Conservation (phyloP, 2,888 invertebrate genomes). For the Subacronicta megacephala region DNA sequence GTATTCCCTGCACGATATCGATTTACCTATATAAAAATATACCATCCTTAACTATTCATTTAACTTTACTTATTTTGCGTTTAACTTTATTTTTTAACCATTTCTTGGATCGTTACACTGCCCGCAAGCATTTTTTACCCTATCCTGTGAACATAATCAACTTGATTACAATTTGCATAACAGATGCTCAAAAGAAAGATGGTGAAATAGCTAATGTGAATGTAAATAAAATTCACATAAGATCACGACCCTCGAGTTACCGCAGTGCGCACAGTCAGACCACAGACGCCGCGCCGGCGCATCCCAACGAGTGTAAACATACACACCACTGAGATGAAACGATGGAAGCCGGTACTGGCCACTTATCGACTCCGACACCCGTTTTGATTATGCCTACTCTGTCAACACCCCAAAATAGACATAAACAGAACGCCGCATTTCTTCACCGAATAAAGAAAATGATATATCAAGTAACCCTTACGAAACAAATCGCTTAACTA, state of each 20-base stretch:
- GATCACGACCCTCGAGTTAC: slow-evolving; percentile 66
- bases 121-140: background rate
- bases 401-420: slow-evolving; percentile 86
- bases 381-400: slow-evolving; percentile 81
- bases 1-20: no score
- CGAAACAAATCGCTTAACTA: no score
- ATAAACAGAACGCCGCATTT: slow-evolving; percentile 65
- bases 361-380: slow-evolving; percentile 85
- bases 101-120: no score
- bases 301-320: slow-evolving; percentile 75
- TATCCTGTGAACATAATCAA: background rate
- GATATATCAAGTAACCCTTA: no score
- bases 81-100: no score
- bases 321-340: slow-evolving; percentile 70
- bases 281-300: slow-evolving; percentile 55
- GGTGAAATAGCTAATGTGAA: slow-evolving; percentile 4
- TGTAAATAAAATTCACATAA: slow-evolving; percentile 67
- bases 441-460: slow-evolving; percentile 36
- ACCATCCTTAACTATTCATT: no score
- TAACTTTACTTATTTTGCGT: no score
- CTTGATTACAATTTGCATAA: background rate
- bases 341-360: slow-evolving; percentile 85
- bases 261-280: slow-evolving; percentile 66
- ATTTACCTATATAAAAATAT: no score
- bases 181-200: background rate